phyloP scores from a whole-genome alignment of 2,888 invertebrate genomes.

The Rotaria magnacalcarata region DNA sequence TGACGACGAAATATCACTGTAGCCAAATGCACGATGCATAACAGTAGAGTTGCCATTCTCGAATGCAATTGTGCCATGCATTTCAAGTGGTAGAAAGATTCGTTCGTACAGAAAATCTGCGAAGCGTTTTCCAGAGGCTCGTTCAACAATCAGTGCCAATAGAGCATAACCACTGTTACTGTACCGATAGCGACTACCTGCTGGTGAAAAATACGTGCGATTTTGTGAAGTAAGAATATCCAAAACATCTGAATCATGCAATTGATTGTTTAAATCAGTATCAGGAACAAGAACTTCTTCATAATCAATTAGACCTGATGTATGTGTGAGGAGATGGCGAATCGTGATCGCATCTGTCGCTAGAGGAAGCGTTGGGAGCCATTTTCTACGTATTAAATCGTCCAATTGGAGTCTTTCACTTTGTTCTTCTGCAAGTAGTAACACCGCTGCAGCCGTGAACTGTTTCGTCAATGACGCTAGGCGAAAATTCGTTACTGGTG shows the following conservation, averaged over 20 bases:
- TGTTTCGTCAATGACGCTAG: constrained; percentile 4
- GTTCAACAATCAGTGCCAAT: not conserved
- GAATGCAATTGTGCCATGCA: not conserved
- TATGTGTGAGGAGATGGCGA: constrained; percentile 4
- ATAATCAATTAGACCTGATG: constrained; percentile 1
- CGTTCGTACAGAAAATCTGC: not conserved
- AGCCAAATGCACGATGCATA: not conserved
- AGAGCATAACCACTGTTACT: not conserved
- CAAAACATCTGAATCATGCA: not conserved
- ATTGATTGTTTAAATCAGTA: not conserved
- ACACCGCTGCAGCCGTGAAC: not conserved
- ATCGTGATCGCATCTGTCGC: not conserved
- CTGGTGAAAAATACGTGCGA: not conserved
- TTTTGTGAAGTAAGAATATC: not conserved
- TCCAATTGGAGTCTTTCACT: not conserved
- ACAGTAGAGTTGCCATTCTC: not conserved
- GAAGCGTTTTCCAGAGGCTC: not conserved
- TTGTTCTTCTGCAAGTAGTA: not conserved
- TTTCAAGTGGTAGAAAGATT: not conserved
- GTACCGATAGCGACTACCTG: not conserved
- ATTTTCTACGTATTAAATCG: not conserved
- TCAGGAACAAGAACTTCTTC: not conserved
- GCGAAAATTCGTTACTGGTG: not conserved
- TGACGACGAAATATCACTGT: not conserved
- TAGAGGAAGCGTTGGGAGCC: not conserved